A percentile compares a stretch with the other conserved stretches of the same genome.
These are phyloP conservation scores for Apodemus agrarius DNA, from an alignment of 2,797 vertebrate species.

Conservation along the genomic window DNA sequence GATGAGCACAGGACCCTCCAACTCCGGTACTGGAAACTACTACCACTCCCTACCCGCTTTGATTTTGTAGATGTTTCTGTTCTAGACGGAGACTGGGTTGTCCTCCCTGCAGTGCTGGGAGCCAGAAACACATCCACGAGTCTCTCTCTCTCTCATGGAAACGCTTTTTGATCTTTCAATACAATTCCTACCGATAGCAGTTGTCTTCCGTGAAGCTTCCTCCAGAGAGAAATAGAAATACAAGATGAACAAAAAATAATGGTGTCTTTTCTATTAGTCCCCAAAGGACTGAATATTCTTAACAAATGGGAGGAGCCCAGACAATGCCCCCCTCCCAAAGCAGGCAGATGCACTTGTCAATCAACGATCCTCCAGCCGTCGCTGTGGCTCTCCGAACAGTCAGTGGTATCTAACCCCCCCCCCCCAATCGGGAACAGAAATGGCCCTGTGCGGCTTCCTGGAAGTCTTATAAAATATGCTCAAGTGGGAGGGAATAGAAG, in stretches of 20 bases:
- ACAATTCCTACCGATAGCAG: neutral
- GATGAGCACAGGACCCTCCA: neutral
- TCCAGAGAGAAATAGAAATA: neutral
- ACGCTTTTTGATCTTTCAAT: neutral
- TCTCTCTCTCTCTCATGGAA: neutral
- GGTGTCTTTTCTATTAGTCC: neutral
- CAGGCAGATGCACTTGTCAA: neutral
- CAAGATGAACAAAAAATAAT: conserved; percentile 13
- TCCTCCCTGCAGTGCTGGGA: neutral
- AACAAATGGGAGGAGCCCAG: neutral
- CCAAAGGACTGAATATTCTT: conserved; percentile 11
- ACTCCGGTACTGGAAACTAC: neutral
- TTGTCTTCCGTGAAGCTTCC: neutral
- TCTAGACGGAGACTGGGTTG: neutral
- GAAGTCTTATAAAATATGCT: conserved; percentile 64
- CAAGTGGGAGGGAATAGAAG: conserved; percentile 60
- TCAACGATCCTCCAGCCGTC: neutral
- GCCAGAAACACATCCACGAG: neutral
- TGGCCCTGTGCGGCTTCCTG: conserved; percentile 51
- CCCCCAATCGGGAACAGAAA: conserved; percentile 53
- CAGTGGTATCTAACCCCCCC: neutral
- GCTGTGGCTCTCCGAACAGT: neutral
- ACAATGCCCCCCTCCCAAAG: neutral
- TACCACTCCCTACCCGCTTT: neutral
- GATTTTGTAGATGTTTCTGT: neutral